Evolutionary conservation across 2,113 vertebrate species (phyloP).

Genomic region (Lepisosteus osseus): DNA sequence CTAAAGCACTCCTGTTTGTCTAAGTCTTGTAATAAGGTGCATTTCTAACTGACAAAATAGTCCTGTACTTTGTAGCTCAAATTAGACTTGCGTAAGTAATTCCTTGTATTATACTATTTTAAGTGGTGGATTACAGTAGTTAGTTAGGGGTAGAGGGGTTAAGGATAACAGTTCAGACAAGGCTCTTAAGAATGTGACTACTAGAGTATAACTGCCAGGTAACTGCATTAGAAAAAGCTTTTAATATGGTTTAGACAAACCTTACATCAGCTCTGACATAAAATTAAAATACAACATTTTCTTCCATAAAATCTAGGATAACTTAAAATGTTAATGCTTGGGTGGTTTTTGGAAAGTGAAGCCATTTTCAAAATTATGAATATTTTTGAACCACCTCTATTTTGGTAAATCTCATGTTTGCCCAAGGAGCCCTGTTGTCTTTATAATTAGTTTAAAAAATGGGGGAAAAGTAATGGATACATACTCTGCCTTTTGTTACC

Average conservation of each 20-base stretch:
- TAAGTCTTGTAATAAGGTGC: slow-evolving; percentile 1
- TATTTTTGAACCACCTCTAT: too few relatives aligned
- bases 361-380: too few relatives aligned
- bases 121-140: slow-evolving; percentile 52
- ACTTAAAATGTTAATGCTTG: too few relatives aligned
- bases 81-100: slow-evolving; percentile 60
- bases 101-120: slow-evolving; percentile 64
- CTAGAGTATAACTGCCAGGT: slow-evolving; percentile 21
- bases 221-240: background rate
- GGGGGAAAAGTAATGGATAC: too few relatives aligned
- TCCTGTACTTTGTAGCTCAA: slow-evolving; percentile 47
- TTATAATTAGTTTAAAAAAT: too few relatives aligned
- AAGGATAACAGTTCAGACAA: slow-evolving; percentile 40
- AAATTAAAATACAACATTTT: too few relatives aligned
- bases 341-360: too few relatives aligned
- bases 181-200: slow-evolving; percentile 32
- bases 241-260: background rate
- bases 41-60: slow-evolving; percentile 15
- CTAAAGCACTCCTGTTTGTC: too few relatives aligned
- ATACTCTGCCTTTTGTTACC: too few relatives aligned
- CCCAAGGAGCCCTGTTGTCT: too few relatives aligned
- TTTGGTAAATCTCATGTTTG: too few relatives aligned
- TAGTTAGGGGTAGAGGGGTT: slow-evolving; percentile 28
- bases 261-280: background rate
- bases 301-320: too few relatives aligned